Conservation (phyloP, 2,888 invertebrate species). For the Argynnis bischoffii region DNA sequence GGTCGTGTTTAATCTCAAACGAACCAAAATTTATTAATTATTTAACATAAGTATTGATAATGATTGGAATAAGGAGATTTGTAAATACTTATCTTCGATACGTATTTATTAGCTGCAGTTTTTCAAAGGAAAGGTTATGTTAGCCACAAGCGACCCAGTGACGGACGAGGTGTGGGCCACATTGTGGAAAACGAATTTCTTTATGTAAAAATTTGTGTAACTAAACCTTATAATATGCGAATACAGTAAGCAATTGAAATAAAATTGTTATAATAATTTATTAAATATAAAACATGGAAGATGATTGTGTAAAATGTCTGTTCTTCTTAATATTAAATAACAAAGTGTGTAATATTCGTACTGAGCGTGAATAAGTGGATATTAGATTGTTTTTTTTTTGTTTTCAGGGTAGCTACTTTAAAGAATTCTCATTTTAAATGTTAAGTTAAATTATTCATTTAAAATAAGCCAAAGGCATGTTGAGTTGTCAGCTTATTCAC, state of each 20-base stretch:
- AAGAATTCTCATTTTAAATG: neutral
- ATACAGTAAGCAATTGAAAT: slow-evolving; percentile 1
- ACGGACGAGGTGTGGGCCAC: slow-evolving; percentile 37
- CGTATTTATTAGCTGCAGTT: slow-evolving; percentile 73
- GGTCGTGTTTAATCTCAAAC: slow-evolving; percentile 44
- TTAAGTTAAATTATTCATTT: neutral
- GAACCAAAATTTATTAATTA: slow-evolving; percentile 58
- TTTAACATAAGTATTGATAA: slow-evolving; percentile 46
- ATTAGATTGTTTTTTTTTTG: slow-evolving; percentile 1
- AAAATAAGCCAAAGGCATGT: neutral
- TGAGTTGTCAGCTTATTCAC: slow-evolving; percentile 14
- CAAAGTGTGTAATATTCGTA: slow-evolving; percentile 13
- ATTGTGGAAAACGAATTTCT: slow-evolving; percentile 26
- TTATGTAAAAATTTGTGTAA: slow-evolving; percentile 33
- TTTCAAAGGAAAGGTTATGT: slow-evolving; percentile 52
- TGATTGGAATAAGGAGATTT: slow-evolving; percentile 63
- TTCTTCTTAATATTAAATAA: slow-evolving; percentile 12
- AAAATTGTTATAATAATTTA: slow-evolving; percentile 14
- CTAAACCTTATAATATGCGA: slow-evolving; percentile 15
- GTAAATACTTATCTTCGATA: slow-evolving; percentile 74
- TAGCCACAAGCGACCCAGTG: slow-evolving; percentile 45
- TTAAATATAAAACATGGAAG: slow-evolving; percentile 5
- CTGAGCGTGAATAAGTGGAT: slow-evolving; percentile 20
- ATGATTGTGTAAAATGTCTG: slow-evolving; percentile 14
- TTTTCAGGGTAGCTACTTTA: slow-evolving; percentile 14